A percentile compares a stretch with the other conserved stretches of the same genome.
Evolutionary conservation across 2,888 invertebrate species (phyloP).

Genomic region (Plebejus argus): DNA sequence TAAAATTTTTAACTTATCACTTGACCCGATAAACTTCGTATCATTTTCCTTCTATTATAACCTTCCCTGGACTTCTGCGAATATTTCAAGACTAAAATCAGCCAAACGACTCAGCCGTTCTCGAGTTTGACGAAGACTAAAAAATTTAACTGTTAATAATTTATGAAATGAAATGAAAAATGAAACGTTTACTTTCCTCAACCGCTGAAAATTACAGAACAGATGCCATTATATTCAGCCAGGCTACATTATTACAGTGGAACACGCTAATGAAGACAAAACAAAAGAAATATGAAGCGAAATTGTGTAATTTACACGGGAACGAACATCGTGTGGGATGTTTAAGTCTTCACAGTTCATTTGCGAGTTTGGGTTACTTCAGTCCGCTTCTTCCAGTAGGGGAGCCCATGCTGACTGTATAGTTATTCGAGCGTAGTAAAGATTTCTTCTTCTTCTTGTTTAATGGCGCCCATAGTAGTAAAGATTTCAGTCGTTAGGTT

Average conservation of each 20-base stretch:
- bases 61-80: too few relatives aligned
- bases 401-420: not conserved
- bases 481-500: too few relatives aligned
- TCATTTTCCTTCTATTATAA: too few relatives aligned
- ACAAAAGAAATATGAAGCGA: slow-evolving; percentile 18
- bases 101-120: too few relatives aligned
- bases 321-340: slow-evolving; percentile 8
- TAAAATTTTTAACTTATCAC: too few relatives aligned
- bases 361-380: slow-evolving; percentile 5
- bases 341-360: slow-evolving; percentile 25
- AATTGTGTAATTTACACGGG: slow-evolving; percentile 12
- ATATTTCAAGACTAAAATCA: too few relatives aligned
- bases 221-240: not conserved
- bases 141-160: not conserved
- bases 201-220: not conserved
- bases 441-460: too few relatives aligned
- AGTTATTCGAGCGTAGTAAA: too few relatives aligned
- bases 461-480: too few relatives aligned
- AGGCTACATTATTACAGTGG: not conserved
- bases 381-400: slow-evolving; percentile 46
- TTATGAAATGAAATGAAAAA: not conserved
- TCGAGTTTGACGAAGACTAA: not conserved
- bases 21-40: too few relatives aligned
- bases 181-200: not conserved
- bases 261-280: slow-evolving; percentile 13